phyloP scores from a whole-genome alignment of 2,797 vertebrate genomes.

The Coregonus sp. region DNA sequence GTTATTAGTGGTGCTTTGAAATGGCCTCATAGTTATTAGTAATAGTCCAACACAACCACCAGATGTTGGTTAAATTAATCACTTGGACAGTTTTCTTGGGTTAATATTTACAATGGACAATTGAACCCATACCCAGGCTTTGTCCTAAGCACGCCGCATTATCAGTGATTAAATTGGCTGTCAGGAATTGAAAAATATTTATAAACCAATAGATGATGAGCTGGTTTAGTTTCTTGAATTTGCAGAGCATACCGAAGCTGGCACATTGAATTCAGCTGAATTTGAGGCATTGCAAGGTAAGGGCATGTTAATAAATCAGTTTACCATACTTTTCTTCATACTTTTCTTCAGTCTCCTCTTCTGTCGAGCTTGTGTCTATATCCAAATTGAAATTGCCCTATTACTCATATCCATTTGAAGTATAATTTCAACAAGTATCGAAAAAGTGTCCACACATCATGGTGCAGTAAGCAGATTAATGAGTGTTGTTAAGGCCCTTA shows the following conservation, averaged over 20 bases:
- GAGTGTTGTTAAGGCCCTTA: not conserved
- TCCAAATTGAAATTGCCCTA: not conserved
- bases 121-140: no score
- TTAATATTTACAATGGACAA: no score
- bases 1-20: not conserved
- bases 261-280: not conserved
- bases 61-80: not conserved
- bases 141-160: not conserved
- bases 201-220: not conserved
- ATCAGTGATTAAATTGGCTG: not conserved
- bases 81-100: no score
- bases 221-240: not conserved
- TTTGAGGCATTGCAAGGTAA: not conserved
- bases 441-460: not conserved
- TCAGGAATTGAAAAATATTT: not conserved
- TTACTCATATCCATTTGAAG: not conserved
- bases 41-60: not conserved
- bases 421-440: not conserved
- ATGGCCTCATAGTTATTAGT: not conserved
- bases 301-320: not conserved
- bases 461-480: not conserved
- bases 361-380: not conserved
- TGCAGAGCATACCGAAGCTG: not conserved
- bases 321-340: not conserved
- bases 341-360: not conserved